Evolutionary conservation across 2,888 invertebrate genomes (phyloP).

Genomic region (Drosophila algonquin): DNA sequence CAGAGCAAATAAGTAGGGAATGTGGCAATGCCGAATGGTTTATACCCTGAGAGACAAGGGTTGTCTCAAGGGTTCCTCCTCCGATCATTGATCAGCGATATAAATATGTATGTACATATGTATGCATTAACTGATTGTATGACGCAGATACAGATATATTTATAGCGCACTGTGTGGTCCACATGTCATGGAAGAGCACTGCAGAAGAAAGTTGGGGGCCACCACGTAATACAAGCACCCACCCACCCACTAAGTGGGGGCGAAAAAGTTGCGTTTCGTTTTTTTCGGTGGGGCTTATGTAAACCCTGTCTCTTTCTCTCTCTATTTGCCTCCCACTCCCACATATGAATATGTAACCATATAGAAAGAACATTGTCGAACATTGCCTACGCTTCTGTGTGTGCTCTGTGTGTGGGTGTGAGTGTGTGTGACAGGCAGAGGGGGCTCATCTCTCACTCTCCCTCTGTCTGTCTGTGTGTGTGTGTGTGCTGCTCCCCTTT

Average conservation of each 20-base stretch:
- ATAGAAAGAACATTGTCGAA: constrained; percentile 41
- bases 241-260: background rate
- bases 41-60: background rate
- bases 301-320: constrained; percentile 36
- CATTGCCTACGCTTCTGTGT: constrained; percentile 25
- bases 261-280: constrained; percentile 20
- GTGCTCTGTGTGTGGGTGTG: constrained; percentile 23
- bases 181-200: background rate
- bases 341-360: constrained; percentile 57
- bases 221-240: background rate
- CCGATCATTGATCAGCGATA: no score
- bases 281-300: constrained; percentile 34
- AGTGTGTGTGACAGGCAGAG: constrained; percentile 9
- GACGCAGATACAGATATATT: background rate
- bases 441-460: background rate
- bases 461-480: background rate
- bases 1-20: constrained; percentile 11
- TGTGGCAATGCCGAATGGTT: constrained; percentile 15
- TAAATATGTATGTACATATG: no score
- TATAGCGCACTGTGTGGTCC: background rate
- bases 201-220: background rate
- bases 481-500: constrained; percentile 37
- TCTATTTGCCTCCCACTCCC: constrained; percentile 2
- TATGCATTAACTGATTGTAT: no score
- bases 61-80: background rate